phyloP scores from a whole-genome alignment of 1,140 invertebrate genomes.

The Linepithema humile region DNA sequence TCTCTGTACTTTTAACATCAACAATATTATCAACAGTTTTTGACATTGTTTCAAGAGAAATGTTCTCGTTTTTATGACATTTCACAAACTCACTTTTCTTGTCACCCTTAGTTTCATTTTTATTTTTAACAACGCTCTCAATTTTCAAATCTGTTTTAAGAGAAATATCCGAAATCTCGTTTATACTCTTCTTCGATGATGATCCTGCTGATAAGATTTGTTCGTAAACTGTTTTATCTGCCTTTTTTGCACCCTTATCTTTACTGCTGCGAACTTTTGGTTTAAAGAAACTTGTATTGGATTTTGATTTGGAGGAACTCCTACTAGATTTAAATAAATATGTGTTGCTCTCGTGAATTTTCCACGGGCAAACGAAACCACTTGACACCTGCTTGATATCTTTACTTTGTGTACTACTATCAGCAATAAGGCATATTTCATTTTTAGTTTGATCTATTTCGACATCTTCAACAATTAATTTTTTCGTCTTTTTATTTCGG shows the following conservation, averaged over 20 bases:
- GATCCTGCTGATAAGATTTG: slow-evolving; percentile 58
- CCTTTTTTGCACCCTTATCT: slow-evolving; percentile 43
- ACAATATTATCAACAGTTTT: neutral
- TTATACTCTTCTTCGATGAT: slow-evolving; percentile 2
- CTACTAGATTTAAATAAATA: neutral
- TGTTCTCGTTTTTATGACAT: neutral
- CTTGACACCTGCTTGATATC: slow-evolving; percentile 19
- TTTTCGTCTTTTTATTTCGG: neutral
- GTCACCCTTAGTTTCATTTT: neutral
- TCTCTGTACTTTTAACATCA: neutral
- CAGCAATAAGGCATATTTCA: neutral
- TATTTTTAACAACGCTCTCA: neutral
- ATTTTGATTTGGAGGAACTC: slow-evolving; percentile 4
- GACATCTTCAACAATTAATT: slow-evolving; percentile 23
- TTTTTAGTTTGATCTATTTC: neutral
- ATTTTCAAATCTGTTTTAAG: neutral
- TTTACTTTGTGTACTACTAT: neutral
- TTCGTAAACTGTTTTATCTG: slow-evolving; percentile 56
- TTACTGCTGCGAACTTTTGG: slow-evolving; percentile 30
- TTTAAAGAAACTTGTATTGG: neutral
- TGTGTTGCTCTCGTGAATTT: slow-evolving; percentile 35
- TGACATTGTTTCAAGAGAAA: neutral
- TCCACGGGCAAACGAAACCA: slow-evolving; percentile 65
- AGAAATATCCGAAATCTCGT: neutral
- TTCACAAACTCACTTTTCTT: neutral